Conservation (phyloP, 2,797 vertebrate species). For the Gymnopithys bicolor region DNA sequence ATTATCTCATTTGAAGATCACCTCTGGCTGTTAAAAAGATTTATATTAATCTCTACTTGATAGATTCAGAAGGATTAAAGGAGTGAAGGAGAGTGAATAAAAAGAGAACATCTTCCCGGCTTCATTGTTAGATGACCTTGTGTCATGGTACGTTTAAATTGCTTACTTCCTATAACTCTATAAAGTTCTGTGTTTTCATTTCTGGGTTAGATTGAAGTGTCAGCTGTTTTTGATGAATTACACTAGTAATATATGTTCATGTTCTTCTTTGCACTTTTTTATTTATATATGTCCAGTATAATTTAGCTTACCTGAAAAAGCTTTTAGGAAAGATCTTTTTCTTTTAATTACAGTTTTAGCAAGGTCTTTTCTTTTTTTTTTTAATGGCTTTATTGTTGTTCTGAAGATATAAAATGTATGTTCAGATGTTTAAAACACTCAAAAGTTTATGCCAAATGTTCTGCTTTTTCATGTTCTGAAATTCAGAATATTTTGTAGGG, state of each 20-base stretch:
- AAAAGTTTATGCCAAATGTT: background rate
- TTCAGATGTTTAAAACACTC: background rate
- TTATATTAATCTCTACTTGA: slow-evolving; percentile 73
- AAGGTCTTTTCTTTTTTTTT: background rate
- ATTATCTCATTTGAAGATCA: slow-evolving; percentile 76
- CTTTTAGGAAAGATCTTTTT: slow-evolving; percentile 46
- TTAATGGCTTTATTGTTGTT: slow-evolving; percentile 38
- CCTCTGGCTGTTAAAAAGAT: slow-evolving; percentile 69
- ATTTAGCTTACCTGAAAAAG: slow-evolving; percentile 78
- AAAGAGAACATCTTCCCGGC: slow-evolving; percentile 72
- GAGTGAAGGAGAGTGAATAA: slow-evolving; percentile 56
- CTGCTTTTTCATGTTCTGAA: background rate
- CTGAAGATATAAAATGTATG: slow-evolving; percentile 47
- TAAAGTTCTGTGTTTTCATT: slow-evolving; percentile 86
- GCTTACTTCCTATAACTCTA: slow-evolving; percentile 85
- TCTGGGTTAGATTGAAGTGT: slow-evolving; percentile 86
- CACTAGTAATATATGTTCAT: slow-evolving; percentile 82
- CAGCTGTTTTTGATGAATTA: slow-evolving; percentile 82
- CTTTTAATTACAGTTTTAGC: slow-evolving; percentile 56
- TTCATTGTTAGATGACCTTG: slow-evolving; percentile 80
- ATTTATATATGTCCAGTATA: slow-evolving; percentile 79
- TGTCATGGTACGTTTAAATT: slow-evolving; percentile 80
- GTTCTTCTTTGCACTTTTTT: slow-evolving; percentile 81
- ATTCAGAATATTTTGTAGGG: background rate
- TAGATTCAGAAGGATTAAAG: slow-evolving; percentile 67